Evolutionary conservation across 1,140 invertebrate genomes (phyloP).

Genomic region (Hycleus cichorii): DNA sequence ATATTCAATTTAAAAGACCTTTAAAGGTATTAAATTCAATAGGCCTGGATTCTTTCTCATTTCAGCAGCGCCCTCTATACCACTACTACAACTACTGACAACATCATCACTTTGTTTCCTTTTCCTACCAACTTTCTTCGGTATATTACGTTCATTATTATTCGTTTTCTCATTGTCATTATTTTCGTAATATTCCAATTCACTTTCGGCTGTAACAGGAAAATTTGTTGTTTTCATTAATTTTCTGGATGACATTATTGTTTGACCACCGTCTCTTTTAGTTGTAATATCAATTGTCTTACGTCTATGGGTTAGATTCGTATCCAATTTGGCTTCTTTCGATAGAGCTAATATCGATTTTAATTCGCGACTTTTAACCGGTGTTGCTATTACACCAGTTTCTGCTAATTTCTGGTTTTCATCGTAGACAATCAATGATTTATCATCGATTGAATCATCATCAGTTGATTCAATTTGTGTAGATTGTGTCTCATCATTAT

Average conservation of each 20-base stretch:
- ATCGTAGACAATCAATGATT: no score
- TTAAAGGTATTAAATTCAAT: not conserved
- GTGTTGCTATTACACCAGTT: not conserved
- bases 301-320: slow-evolving; percentile 34
- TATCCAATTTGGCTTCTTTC: slow-evolving; percentile 38
- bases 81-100: slow-evolving; percentile 6
- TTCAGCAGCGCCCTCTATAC: slow-evolving; percentile 11
- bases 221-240: slow-evolving; percentile 16
- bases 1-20: not conserved
- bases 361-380: slow-evolving; percentile 24
- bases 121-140: slow-evolving; percentile 15
- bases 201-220: slow-evolving; percentile 31
- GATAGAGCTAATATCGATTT: slow-evolving; percentile 33
- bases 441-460: no score
- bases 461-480: no score
- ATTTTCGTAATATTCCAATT: slow-evolving; percentile 19
- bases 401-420: not conserved
- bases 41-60: slow-evolving; percentile 5
- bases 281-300: slow-evolving; percentile 22
- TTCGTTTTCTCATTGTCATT: slow-evolving; percentile 9
- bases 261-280: not conserved
- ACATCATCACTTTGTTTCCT: slow-evolving; percentile 13
- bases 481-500: not conserved
- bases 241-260: slow-evolving; percentile 3
- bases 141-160: not conserved